phyloP scores from a whole-genome alignment of 2,888 invertebrate genomes.

The Charanyca ferruginea region DNA sequence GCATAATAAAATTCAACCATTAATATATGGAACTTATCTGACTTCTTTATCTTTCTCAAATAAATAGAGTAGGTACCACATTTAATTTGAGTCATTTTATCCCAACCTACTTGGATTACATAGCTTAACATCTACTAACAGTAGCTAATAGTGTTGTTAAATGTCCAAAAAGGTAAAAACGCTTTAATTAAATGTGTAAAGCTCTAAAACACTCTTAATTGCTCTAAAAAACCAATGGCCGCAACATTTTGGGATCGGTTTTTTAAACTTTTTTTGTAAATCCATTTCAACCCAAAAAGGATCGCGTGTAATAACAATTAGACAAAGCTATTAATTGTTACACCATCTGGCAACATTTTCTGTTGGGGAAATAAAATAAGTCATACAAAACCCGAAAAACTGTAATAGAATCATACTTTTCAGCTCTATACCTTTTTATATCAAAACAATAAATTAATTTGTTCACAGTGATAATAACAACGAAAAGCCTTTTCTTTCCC shows the following conservation, averaged over 20 bases:
- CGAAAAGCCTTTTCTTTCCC: constrained; percentile 8
- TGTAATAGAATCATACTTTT: constrained; percentile 13
- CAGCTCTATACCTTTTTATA: background rate
- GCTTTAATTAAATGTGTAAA: background rate
- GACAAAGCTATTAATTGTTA: constrained; percentile 17
- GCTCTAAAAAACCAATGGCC: constrained; percentile 4
- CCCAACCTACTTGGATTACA: too few species aligned
- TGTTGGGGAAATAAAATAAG: constrained; percentile 17
- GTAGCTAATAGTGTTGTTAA: too few species aligned
- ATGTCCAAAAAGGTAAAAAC: background rate
- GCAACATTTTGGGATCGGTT: background rate
- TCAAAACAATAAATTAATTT: constrained; percentile 35
- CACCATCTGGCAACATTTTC: constrained; percentile 26
- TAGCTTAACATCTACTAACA: too few species aligned
- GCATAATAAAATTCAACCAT: too few species aligned
- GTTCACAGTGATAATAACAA: constrained; percentile 14
- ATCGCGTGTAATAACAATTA: constrained; percentile 47
- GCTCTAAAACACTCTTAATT: constrained; percentile 8
- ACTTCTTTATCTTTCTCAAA: too few species aligned
- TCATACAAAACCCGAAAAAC: constrained; percentile 11
- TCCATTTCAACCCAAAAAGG: constrained; percentile 8
- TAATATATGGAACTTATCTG: too few species aligned
- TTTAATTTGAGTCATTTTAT: too few species aligned
- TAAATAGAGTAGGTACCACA: too few species aligned
- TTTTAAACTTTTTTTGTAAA: constrained; percentile 31